Base-by-base conservation (phyloP, 2,888 invertebrate genomes). In the Drosophila borborema region DNA sequence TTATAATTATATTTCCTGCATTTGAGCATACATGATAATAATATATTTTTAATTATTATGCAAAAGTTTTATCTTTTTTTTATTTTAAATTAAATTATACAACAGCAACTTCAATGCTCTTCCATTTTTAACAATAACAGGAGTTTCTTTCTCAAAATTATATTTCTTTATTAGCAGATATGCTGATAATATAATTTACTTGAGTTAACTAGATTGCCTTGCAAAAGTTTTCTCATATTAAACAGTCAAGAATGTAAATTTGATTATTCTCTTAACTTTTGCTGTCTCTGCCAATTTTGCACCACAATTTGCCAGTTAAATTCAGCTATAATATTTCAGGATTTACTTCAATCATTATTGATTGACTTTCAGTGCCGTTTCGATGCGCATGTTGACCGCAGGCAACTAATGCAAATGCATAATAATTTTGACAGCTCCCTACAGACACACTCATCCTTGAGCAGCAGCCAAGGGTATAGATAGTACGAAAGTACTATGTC, bases 381-480 rank as follows among this genome's bases (percentile, higher is more conserved):
- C 45, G 40, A 20, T 31, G 49, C 61, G 28, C 65, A 72, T 56
- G 59, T 53, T 72, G 59, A 59, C 86, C 64, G 71, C 45, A 66
- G 80, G 68, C 78, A 18, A 7, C 48, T 69, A 73, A 64, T 59
- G 65, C 64, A 68, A 86, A 82, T 75, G 71, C 68, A 72, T 67
- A 86, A 72, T 64, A 68, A 80, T 88, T 78, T 79, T 54, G 61
- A 56, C 70, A 59, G 83, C 71, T 77, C 77, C 85, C 74, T 72
- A 55, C 81, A 80, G 81, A 80, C 67, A 80, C 77, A 82, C 74
- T 86, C 79, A 82, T 89, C 86, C 88, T 89, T 86, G 85, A 76
- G 74, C 53, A 8, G n/a, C 48, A 56, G 43, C 45, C 72, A 75
- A 81, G 70, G 64, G 72, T 73, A 66, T 31, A 18, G 54, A 20